These are phyloP conservation scores for Tortrix viridana DNA, from an alignment of 2,888 invertebrate species.

Conservation along the genomic window DNA sequence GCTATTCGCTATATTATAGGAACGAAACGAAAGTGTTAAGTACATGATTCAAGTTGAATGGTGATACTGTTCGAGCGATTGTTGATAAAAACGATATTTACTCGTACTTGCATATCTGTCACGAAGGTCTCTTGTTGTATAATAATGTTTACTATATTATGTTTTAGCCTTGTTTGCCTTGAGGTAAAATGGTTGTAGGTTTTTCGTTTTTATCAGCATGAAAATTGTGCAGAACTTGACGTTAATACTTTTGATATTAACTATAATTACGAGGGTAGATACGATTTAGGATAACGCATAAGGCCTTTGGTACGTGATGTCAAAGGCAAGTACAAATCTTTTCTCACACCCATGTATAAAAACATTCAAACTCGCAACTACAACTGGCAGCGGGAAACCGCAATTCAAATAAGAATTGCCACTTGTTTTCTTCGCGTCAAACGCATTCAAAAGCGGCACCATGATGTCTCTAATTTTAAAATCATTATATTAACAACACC, in stretches of 20 bases:
- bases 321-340: too few species aligned
- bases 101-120: background rate
- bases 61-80: background rate
- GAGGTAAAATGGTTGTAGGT: too few species aligned
- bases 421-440: conserved; percentile 3
- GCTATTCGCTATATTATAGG: too few species aligned
- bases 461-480: conserved; percentile 25
- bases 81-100: conserved; percentile 5
- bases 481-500: conserved; percentile 35
- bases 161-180: background rate
- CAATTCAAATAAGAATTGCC: conserved; percentile 13
- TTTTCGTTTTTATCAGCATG: too few species aligned
- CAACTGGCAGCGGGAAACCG: background rate
- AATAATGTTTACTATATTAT: background rate
- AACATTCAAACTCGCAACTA: background rate
- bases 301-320: too few species aligned
- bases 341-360: background rate
- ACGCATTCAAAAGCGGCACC: conserved; percentile 1
- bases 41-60: background rate
- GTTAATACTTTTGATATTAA: too few species aligned
- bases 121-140: background rate
- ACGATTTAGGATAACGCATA: too few species aligned
- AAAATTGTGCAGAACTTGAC: too few species aligned
- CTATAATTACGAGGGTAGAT: too few species aligned
- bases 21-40: conserved; percentile 16